These are phyloP conservation scores for Kryptolebias marmoratus DNA, from an alignment of 2,113 vertebrate species.

Conservation along the genomic window DNA sequence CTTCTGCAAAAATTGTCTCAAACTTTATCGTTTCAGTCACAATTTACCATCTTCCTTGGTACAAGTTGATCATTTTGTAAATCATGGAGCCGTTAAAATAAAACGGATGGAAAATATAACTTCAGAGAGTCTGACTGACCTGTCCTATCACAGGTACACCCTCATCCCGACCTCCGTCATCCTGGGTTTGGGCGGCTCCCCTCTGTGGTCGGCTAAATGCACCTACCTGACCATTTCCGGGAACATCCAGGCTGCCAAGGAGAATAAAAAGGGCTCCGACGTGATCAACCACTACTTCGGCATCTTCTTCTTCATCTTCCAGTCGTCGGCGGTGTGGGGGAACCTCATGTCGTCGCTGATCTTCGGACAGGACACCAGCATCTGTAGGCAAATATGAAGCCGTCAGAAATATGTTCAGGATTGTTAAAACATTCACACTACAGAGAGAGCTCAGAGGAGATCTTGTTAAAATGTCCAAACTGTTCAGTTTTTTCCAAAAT, in stretches of 20 bases:
- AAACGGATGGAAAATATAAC: background rate
- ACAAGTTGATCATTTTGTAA: too few species aligned
- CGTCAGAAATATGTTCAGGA: background rate
- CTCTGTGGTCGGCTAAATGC: constrained; percentile 94
- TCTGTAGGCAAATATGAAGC: constrained; percentile 75
- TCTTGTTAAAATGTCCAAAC: too few species aligned
- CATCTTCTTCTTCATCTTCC: constrained; percentile 94
- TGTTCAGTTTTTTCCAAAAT: background rate
- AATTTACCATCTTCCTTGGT: background rate
- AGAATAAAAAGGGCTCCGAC: constrained; percentile 79
- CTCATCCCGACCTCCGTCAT: constrained; percentile 90
- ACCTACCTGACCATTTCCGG: constrained; percentile 90
- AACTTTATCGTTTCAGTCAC: too few species aligned
- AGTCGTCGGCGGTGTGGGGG: constrained; percentile 92
- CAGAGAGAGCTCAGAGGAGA: too few species aligned
- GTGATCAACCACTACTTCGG: constrained; percentile 93
- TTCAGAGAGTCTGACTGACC: background rate
- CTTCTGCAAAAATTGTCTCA: too few species aligned
- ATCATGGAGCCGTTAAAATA: background rate
- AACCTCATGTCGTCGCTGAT: constrained; percentile 96
- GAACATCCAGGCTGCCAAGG: constrained; percentile 73
- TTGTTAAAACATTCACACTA: too few species aligned
- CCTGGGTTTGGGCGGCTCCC: constrained; percentile 91
- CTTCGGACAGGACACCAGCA: constrained; percentile 80
- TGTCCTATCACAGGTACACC: constrained; percentile 84